Conservation (phyloP, 2,797 vertebrate species). For the Ctenopoma multispine region DNA sequence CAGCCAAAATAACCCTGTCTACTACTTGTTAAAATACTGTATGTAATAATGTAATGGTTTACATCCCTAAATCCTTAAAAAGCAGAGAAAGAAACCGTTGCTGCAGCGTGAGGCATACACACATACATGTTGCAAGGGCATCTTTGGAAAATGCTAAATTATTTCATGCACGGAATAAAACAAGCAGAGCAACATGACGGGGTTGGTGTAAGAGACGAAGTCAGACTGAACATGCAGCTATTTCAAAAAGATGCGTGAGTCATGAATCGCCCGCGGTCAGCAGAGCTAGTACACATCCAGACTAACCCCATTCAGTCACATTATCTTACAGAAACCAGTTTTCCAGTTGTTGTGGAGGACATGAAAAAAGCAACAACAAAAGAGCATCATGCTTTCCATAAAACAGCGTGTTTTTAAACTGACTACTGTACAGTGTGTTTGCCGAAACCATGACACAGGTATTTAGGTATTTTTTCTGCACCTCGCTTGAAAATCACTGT, state of each 20-base stretch:
- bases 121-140: conserved; percentile 20
- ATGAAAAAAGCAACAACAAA: conserved; percentile 19
- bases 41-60: neutral
- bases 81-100: neutral
- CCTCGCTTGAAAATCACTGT: neutral
- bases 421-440: neutral
- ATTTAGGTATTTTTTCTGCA: too few species aligned
- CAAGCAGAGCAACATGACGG: conserved; percentile 33
- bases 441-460: too few species aligned
- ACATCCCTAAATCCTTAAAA: neutral
- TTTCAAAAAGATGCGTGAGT: conserved; percentile 64
- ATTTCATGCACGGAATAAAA: conserved; percentile 35
- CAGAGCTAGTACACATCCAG: conserved; percentile 57
- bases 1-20: neutral
- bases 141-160: conserved; percentile 46
- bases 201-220: conserved; percentile 45
- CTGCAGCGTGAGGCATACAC: neutral
- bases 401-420: neutral
- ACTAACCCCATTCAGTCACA: conserved; percentile 84
- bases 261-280: conserved; percentile 69
- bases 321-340: conserved; percentile 68
- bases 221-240: conserved; percentile 67
- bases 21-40: neutral
- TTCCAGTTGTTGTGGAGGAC: conserved; percentile 35
- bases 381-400: neutral